Conservation (phyloP, 2,797 vertebrate species). For the Vultur gryphus region DNA sequence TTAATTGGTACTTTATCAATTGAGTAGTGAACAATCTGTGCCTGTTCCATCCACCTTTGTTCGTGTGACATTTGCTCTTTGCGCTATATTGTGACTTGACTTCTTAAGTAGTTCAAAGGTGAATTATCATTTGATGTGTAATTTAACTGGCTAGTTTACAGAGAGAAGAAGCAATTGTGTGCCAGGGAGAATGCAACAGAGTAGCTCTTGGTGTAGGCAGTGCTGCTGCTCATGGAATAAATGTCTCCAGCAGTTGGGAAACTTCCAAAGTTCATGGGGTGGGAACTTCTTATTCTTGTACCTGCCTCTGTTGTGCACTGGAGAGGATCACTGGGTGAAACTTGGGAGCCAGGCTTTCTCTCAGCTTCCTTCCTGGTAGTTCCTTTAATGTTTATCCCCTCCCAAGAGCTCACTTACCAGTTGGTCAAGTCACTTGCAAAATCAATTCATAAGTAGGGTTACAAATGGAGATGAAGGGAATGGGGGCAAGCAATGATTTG, state of each 20-base stretch:
- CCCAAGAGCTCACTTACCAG: neutral
- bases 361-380: neutral
- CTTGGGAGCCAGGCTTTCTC: neutral
- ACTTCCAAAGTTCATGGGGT: constrained; percentile 8
- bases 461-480: neutral
- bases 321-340: constrained; percentile 11
- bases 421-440: constrained; percentile 14
- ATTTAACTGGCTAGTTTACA: neutral
- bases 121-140: neutral
- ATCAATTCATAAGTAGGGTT: neutral
- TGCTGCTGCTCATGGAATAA: neutral
- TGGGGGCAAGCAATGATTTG: neutral
- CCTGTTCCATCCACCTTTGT: neutral
- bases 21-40: neutral
- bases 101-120: neutral
- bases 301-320: neutral
- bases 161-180: neutral
- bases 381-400: neutral
- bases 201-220: neutral
- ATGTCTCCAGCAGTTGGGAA: constrained; percentile 12
- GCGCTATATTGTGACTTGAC: neutral
- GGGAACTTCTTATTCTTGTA: neutral
- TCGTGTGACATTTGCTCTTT: neutral
- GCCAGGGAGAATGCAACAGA: neutral
- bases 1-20: neutral